Evolutionary conservation across 92 coral and sea anemone species (phyloP), one percentile per base, ranked within the genome.

Genomic region (Actinostola sp.): DNA sequence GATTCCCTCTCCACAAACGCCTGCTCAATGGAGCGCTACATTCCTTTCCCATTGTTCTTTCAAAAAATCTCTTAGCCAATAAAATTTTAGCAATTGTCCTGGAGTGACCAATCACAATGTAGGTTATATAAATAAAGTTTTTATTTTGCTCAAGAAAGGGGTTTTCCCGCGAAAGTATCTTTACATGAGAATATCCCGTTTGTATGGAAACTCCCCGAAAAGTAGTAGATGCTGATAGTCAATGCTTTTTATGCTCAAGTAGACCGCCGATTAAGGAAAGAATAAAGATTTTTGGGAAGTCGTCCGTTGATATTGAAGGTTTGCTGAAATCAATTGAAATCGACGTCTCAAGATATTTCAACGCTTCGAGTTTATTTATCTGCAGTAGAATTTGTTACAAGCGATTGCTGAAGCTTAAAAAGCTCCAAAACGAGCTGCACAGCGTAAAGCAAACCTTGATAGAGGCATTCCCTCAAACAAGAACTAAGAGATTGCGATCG

Each of bases 401-500:
- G 34, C 76, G 30, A 42, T 61, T 79, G 19, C 36, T 32, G 28
- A 54, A 55, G 17, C 34, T 25, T 25, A 12, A 42, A 46, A 77
- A 67, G 48, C 24, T 67, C 43, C 44, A 57, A 56, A 28, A 41
- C 0, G 49, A 77, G 9, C 59, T 77, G 28, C 13, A 45, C 39
- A 50, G 74, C 12, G 38, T 69, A 26, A 64, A 78, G 46, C 41
- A 69, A 11, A 73, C 59, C 59, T 36, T 78, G 25, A 78, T 50
- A 23, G 35, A 78, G 43, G 46, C 64, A 39, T 68, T 33, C 67
- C 61, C 71, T 34, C 25, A 32, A 51, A 9, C 28, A 1, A 71
- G 84, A 79, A 79, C 62, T 11, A 70, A 79, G 43, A 55, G 72
- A 21, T 48, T 79, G 28, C 70, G 66, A 49, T 67, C 53, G 38